phyloP scores from a whole-genome alignment of 2,888 invertebrate genomes.

The Plutella xylostella region DNA sequence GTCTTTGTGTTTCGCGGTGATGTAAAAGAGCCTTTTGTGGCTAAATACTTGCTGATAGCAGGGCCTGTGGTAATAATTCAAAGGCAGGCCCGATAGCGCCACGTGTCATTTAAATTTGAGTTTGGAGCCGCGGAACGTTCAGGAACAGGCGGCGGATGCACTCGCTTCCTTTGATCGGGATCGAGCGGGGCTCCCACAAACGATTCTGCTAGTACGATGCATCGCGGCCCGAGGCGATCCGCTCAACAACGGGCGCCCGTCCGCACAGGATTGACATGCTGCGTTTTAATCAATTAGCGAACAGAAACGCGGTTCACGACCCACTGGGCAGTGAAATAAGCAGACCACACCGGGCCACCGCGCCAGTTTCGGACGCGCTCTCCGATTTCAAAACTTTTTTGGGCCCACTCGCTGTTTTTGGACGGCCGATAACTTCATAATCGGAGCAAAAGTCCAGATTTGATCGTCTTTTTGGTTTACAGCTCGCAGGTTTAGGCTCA shows the following conservation, averaged over 20 bases:
- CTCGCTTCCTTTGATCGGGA: slow-evolving; percentile 31
- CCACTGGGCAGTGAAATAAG: slow-evolving; percentile 64
- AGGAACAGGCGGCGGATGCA: slow-evolving; percentile 23
- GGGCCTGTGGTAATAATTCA: slow-evolving; percentile 2
- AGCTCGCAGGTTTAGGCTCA: slow-evolving; percentile 18
- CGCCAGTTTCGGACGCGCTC: slow-evolving; percentile 42
- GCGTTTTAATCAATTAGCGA: slow-evolving; percentile 68
- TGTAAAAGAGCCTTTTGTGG: neutral
- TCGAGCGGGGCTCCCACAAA: slow-evolving; percentile 17
- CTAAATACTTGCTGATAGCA: neutral
- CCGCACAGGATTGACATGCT: slow-evolving; percentile 49
- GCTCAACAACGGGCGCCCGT: neutral
- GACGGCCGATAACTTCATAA: slow-evolving; percentile 34
- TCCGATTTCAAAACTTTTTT: slow-evolving; percentile 50
- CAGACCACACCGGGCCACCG: slow-evolving; percentile 36
- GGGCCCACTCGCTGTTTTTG: neutral
- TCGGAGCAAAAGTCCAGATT: slow-evolving; percentile 31
- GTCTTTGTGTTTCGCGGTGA: neutral
- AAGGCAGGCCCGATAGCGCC: slow-evolving; percentile 19
- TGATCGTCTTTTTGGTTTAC: slow-evolving; percentile 20
- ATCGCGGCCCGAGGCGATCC: slow-evolving; percentile 2
- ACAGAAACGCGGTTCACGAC: slow-evolving; percentile 47
- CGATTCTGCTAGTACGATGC: slow-evolving; percentile 15
- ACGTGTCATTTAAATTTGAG: slow-evolving; percentile 20
- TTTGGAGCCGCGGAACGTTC: slow-evolving; percentile 16